phyloP scores from a whole-genome alignment of 2,888 invertebrate genomes.

The Chalcosyrphus nemorum region DNA sequence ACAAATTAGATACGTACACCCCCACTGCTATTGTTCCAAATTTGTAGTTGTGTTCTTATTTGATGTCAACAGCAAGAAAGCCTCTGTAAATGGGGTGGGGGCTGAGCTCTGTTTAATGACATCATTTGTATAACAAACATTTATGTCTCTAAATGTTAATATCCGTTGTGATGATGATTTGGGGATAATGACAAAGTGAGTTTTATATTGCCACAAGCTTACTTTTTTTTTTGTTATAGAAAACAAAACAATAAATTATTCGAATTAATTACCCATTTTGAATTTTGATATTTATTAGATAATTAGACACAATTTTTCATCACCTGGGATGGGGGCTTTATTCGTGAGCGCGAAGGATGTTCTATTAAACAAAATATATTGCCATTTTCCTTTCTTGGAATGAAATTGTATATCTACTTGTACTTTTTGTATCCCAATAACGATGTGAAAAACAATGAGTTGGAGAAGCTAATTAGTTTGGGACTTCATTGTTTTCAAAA shows the following conservation, averaged over 20 bases:
- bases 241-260: neutral
- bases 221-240: neutral
- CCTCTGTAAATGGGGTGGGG: neutral
- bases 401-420: neutral
- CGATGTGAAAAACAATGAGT: neutral
- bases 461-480: neutral
- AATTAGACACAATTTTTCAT: neutral
- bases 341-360: neutral
- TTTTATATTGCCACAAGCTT: neutral
- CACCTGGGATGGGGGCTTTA: neutral
- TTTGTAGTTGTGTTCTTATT: constrained; percentile 5
- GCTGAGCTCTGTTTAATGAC: constrained; percentile 1
- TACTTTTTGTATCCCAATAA: neutral
- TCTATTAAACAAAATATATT: neutral
- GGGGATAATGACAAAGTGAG: constrained; percentile 4
- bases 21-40: neutral
- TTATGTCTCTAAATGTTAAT: neutral
- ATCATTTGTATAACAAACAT: constrained; percentile 4
- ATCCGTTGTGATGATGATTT: constrained; percentile 2
- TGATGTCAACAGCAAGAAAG: neutral
- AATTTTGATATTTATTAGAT: constrained; percentile 4
- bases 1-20: neutral
- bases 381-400: neutral
- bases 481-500: neutral
- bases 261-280: constrained; percentile 2